phyloP scores from a whole-genome alignment of 2,797 vertebrate species.

The Argyrosomus regius region DNA sequence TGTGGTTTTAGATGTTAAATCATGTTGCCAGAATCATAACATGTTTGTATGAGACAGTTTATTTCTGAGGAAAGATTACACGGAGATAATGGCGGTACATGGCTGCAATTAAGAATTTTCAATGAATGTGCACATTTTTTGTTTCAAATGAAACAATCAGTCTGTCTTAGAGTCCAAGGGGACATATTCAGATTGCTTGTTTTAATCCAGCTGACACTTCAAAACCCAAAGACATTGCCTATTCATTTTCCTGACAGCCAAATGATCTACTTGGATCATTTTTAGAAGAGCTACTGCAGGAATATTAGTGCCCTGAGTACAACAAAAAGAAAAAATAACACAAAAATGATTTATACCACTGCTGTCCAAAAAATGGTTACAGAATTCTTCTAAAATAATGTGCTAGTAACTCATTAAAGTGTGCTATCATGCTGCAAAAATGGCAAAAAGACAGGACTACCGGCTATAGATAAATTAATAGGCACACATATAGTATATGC shows the following conservation, averaged over 20 bases:
- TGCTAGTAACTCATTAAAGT: background rate
- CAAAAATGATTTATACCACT: background rate
- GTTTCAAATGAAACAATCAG: background rate
- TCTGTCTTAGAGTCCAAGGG: background rate
- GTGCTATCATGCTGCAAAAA: background rate
- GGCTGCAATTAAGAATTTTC: background rate
- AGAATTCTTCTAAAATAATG: background rate
- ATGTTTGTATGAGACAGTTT: background rate
- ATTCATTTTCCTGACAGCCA: background rate
- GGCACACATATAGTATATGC: background rate
- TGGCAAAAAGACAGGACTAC: background rate
- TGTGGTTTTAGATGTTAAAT: conserved; percentile 6
- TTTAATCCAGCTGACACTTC: background rate
- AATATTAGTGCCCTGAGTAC: background rate
- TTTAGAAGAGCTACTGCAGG: background rate
- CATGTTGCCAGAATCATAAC: background rate
- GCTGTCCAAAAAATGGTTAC: background rate
- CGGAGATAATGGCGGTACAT: background rate
- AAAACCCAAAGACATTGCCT: background rate
- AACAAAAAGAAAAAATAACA: background rate
- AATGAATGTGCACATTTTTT: background rate
- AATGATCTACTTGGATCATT: background rate
- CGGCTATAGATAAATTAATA: background rate
- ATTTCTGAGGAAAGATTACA: background rate
- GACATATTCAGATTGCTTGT: background rate